Base-by-base conservation (phyloP, 2,113 vertebrate species). In the Desmodus rotundus region DNA sequence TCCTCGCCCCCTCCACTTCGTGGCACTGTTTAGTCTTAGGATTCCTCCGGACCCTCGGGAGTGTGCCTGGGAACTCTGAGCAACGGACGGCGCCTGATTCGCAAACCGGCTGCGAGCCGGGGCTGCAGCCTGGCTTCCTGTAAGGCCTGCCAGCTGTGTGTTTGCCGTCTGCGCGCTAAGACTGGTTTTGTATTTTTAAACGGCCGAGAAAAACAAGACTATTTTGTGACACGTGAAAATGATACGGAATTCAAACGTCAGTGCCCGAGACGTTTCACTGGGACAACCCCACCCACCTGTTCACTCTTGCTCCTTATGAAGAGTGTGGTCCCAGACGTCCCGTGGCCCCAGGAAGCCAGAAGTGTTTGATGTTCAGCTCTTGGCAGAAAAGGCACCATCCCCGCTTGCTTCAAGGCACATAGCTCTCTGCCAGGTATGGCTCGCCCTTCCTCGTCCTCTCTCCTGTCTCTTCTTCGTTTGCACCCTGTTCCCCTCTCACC, bases 331-430 rank as follows among this genome's bases (percentile, higher is more conserved):
- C n/a, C n/a, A n/a, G n/a, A n/a, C n/a, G n/a, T n/a, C n/a, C n/a
- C n/a, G n/a, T n/a, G 20, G 41, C 3, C 43, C 58, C 1, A 3
- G 11, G 33, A 87, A 54, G 56, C 31, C 41, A 15, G n/a, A n/a
- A 6, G 28, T 4, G 0, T 45, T 31, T 36, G 2, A 8, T 4
- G n/a, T 45, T 24, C 11, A 16, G 50, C 63, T 12, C 50, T 38
- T 19, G 2, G 7, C 19, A 4, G 28, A 41, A 26, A 12, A 1
- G 2, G 20, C 0, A 1, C 3, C 19, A 0, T 11, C 19, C 26
- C 9, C 58, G 28, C 43, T 4, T 24, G 45, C 58, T 26, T 3
- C 4, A 0, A 7, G 5, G n/a, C 61, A 0, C 0, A 2, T 1
- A 1, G 9, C 63, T 45, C 52, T 45, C 28, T 31, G 61, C 2